Percentiles rank a stretch among this genome's conserved stretches.
These are phyloP conservation scores for Brachypalpus laphriformis DNA, from an alignment of 2,888 invertebrate genomes.

Conservation along the genomic window DNA sequence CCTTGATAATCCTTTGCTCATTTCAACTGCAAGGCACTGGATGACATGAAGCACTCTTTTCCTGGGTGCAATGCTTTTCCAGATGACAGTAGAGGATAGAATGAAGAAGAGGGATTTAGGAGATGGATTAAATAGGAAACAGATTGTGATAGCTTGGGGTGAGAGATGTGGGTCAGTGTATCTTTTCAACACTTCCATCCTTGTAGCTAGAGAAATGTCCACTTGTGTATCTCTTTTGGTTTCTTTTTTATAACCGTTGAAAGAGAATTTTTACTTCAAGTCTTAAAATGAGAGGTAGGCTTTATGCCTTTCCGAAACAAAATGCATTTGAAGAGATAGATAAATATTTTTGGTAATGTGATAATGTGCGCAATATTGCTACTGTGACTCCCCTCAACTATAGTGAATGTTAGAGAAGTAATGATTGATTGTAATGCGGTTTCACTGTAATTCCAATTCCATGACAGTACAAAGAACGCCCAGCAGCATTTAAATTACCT, in stretches of 20 bases:
- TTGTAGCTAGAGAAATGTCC: neutral
- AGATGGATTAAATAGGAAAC: slow-evolving; percentile 12
- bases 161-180: neutral
- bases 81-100: neutral
- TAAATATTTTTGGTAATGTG: too few relatives aligned
- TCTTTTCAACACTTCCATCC: neutral
- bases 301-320: too few relatives aligned
- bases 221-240: neutral
- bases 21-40: slow-evolving; percentile 39
- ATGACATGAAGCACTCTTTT: slow-evolving; percentile 21
- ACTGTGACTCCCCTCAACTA: too few relatives aligned
- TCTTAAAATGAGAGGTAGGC: too few relatives aligned
- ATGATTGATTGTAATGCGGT: too few relatives aligned
- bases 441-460: too few relatives aligned
- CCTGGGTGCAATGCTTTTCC: slow-evolving; percentile 1
- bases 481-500: too few relatives aligned
- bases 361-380: too few relatives aligned
- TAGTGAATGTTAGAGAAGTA: too few relatives aligned
- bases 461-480: too few relatives aligned
- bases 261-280: too few relatives aligned
- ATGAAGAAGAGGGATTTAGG: neutral
- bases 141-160: neutral
- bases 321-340: too few relatives aligned
- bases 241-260: neutral
- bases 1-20: slow-evolving; percentile 60